phyloP scores from a whole-genome alignment of 2,113 vertebrate genomes.

The Urocitellus parryii region DNA sequence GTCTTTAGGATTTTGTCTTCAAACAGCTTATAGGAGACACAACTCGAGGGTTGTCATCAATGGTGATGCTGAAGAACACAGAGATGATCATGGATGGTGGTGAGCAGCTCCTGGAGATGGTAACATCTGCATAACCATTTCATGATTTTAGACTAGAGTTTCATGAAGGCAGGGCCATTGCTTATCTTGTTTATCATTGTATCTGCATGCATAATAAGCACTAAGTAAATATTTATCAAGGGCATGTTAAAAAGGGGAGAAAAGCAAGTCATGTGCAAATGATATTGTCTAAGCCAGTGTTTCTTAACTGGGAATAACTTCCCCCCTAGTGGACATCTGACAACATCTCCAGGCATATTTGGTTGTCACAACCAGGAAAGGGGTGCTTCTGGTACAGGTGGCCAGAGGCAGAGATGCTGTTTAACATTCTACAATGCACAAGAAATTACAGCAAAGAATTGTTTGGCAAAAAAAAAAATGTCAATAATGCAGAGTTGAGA shows the following conservation, averaged over 20 bases:
- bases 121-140: neutral
- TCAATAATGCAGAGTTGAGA: neutral
- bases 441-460: neutral
- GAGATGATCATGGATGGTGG: neutral
- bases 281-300: neutral
- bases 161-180: neutral
- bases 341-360: neutral
- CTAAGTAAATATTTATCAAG: neutral
- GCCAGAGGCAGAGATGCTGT: neutral
- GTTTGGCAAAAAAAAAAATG: neutral
- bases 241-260: neutral
- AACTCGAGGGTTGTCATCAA: neutral
- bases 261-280: neutral
- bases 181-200: neutral
- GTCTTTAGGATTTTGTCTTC: neutral
- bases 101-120: neutral
- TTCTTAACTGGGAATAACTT: neutral
- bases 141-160: neutral
- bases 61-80: neutral
- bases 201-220: neutral
- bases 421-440: neutral
- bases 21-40: neutral
- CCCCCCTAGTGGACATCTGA: neutral
- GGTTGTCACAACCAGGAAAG: neutral
- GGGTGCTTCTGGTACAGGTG: neutral